Base-by-base conservation (phyloP, 2,888 invertebrate genomes). In the Eupithecia dodoneata region DNA sequence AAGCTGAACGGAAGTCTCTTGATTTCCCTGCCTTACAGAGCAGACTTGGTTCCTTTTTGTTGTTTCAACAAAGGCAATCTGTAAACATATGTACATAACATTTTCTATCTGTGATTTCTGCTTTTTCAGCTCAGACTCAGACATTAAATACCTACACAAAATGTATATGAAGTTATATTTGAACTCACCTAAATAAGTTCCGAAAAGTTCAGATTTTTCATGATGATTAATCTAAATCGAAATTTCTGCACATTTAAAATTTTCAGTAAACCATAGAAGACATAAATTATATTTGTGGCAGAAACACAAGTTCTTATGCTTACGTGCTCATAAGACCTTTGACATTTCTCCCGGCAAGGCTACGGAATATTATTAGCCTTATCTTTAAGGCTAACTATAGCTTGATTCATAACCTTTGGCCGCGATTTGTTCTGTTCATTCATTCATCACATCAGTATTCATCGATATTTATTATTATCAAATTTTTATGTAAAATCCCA, bases 321-420 rank as follows among this genome's bases (percentile, higher is more conserved):
- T 30, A 30, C 30, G 30, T 30, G 55, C 9, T 9, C 9, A 3
- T 18, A 18, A 59, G 3, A 59, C 55, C 55, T 59, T 59, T 59
- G 55, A 9, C 55, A 18, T 18, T 59, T 59, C n/a, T 67, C 67
- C 9, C 67, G 10, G 67, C 67, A 67, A 67, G 67, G 30, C 44
- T 67, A n/a, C n/a, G 67, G 44, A 67, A 67, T 67, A 7, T 44
- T 42, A 67, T 44, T n/a, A 44, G 44, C 15, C 9, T 9, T 67
- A 44, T n/a, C 42, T 41, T 15, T 44, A 44, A 67, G 44, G 44
- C 12, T 44, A n/a, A n/a, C 13, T 42, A 42, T 67, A 44, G 7
- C 9, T 67, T 67, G 44, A 13, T 41, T 44, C 41, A 15, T 67
- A 42, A 67, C 66, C 66, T 44, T 67, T 67, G 44, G 66, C 41